phyloP scores from a whole-genome alignment of 2,797 vertebrate genomes.

The Geotrypetes seraphini region DNA sequence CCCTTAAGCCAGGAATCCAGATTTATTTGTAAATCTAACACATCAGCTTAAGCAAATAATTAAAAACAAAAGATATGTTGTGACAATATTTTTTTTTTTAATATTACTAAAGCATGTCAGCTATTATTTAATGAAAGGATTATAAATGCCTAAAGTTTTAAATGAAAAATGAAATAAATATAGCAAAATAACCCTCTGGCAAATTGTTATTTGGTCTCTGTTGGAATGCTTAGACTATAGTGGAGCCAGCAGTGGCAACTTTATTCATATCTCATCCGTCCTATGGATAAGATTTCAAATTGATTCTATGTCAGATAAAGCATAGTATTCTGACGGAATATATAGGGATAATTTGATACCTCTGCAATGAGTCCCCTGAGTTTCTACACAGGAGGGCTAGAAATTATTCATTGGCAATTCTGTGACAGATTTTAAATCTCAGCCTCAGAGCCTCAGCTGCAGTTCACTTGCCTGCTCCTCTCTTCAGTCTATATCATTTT shows the following conservation, averaged over 20 bases:
- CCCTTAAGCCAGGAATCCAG: too few species aligned
- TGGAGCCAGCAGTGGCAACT: slow-evolving; percentile 2
- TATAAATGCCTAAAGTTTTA: slow-evolving; percentile 11
- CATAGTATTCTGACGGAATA: slow-evolving; percentile 3
- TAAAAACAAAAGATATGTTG: slow-evolving; percentile 16
- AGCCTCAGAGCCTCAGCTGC: not conserved
- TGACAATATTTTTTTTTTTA: slow-evolving; percentile 8
- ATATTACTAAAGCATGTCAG: slow-evolving; percentile 5
- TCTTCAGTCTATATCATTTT: not conserved
- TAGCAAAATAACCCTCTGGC: not conserved
- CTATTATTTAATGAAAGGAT: slow-evolving; percentile 20
- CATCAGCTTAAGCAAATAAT: too few species aligned
- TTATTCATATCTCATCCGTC: slow-evolving; percentile 6
- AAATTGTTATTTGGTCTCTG: not conserved
- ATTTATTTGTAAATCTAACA: too few species aligned
- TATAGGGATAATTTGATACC: slow-evolving; percentile 19
- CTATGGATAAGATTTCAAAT: slow-evolving; percentile 16
- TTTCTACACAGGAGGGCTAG: slow-evolving; percentile 4
- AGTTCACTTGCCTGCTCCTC: too few species aligned
- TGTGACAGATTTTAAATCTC: not conserved
- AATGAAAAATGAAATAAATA: slow-evolving; percentile 19
- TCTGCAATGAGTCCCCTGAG: slow-evolving; percentile 7
- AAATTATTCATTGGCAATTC: slow-evolving; percentile 2
- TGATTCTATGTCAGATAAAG: slow-evolving; percentile 19
- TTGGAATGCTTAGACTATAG: slow-evolving; percentile 3